Conservation (phyloP, 2,888 invertebrate genomes). For the Stegophylla sp. region DNA sequence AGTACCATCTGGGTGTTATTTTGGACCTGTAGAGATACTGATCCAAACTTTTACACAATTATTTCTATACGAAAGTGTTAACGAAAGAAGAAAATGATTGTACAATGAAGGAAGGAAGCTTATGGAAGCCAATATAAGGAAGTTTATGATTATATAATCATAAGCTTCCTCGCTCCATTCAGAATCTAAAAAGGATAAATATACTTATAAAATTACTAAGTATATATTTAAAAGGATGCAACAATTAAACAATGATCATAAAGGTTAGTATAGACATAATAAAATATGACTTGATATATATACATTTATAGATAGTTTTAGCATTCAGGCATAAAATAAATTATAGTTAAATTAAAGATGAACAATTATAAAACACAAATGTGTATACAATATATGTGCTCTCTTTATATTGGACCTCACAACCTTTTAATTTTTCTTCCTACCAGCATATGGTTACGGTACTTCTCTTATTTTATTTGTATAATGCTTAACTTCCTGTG, state of each 20-base stretch:
- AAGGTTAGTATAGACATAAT: background rate
- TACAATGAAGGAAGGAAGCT: too few relatives aligned
- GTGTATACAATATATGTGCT: background rate
- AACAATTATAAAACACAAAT: background rate
- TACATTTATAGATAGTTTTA: too few relatives aligned
- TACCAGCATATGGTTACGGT: background rate
- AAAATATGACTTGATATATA: background rate
- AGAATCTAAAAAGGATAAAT: too few relatives aligned
- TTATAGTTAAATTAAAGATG: background rate
- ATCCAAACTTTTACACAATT: too few relatives aligned
- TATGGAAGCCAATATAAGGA: too few relatives aligned
- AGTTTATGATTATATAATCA: too few relatives aligned
- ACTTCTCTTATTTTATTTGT: background rate
- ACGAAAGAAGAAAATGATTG: too few relatives aligned
- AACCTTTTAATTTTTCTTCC: background rate
- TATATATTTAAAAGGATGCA: background rate
- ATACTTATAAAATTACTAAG: too few relatives aligned
- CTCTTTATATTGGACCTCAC: background rate
- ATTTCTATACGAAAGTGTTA: too few relatives aligned
- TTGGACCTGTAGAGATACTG: too few relatives aligned
- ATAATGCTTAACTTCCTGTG: constrained; percentile 5
- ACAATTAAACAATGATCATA: background rate
- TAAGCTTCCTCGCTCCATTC: too few relatives aligned
- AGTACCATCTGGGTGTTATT: too few relatives aligned
- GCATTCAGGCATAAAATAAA: constrained; percentile 20